These are phyloP conservation scores for Oreochromis spilurus DNA, from an alignment of 2,113 vertebrate species.

Conservation along the genomic window DNA sequence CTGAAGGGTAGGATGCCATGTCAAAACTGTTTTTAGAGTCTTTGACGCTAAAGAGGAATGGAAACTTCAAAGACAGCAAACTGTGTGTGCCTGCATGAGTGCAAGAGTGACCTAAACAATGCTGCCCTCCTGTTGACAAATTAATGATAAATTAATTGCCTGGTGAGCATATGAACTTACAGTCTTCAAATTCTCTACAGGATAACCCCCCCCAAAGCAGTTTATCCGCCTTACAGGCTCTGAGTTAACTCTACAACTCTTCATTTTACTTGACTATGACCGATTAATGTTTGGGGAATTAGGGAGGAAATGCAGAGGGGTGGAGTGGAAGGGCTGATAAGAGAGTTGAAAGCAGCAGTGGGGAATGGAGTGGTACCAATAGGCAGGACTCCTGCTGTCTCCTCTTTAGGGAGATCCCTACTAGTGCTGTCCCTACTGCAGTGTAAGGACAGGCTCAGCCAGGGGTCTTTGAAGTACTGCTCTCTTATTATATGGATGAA, in stretches of 20 bases:
- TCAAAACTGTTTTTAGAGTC: constrained; percentile 2
- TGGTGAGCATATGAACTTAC: constrained; percentile 24
- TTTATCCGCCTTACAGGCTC: neutral
- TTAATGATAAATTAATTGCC: constrained; percentile 44
- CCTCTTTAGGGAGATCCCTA: constrained; percentile 39
- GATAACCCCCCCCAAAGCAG: constrained; percentile 9
- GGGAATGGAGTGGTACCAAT: neutral
- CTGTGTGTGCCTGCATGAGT: neutral
- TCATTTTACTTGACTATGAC: constrained; percentile 10
- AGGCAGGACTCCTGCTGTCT: constrained; percentile 34
- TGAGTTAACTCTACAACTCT: constrained; percentile 2
- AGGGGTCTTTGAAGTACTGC: constrained; percentile 47
- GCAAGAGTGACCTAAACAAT: constrained; percentile 1
- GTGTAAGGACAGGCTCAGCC: constrained; percentile 21
- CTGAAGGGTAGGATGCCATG: neutral
- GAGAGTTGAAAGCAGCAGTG: constrained; percentile 17
- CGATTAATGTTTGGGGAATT: constrained; percentile 32
- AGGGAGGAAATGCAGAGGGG: neutral
- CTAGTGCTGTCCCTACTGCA: constrained; percentile 20
- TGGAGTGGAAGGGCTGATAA: constrained; percentile 28
- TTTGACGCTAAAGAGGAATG: neutral
- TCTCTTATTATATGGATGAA: constrained; percentile 38
- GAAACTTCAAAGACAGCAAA: constrained; percentile 18
- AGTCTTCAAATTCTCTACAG: neutral
- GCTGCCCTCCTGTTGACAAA: constrained; percentile 43